phyloP scores from a whole-genome alignment of 2,113 vertebrate genomes.

The Caloenas nicobarica region DNA sequence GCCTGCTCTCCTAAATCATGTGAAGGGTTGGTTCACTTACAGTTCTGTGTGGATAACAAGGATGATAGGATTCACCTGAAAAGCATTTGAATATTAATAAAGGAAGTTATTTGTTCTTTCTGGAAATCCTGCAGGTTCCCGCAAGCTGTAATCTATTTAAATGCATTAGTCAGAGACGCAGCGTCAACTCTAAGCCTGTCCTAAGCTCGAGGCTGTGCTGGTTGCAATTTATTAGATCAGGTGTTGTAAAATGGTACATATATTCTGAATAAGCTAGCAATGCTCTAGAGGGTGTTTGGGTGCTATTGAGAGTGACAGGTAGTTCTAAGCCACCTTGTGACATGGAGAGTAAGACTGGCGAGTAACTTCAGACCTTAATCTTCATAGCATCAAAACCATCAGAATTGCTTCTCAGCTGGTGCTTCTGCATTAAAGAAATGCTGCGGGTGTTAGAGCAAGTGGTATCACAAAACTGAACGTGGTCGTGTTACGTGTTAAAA shows the following conservation, averaged over 20 bases:
- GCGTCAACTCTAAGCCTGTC: neutral
- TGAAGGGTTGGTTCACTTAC: neutral
- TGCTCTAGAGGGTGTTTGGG: neutral
- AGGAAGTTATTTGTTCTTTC: neutral
- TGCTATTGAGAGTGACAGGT: neutral
- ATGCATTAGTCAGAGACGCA: neutral
- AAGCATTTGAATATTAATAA: neutral
- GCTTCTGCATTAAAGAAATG: accelerated
- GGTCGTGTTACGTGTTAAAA: neutral
- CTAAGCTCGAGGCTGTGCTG: neutral
- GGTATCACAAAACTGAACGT: neutral
- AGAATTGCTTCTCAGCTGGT: neutral
- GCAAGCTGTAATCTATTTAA: neutral
- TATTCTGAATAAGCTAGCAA: neutral
- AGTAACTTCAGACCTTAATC: neutral
- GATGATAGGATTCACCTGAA: neutral
- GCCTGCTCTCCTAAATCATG: neutral
- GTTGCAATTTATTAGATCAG: neutral
- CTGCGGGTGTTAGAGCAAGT: neutral
- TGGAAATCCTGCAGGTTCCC: neutral
- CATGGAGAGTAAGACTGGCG: neutral
- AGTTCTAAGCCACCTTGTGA: neutral
- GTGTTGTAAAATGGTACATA: neutral
- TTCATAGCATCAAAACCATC: neutral
- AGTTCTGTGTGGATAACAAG: neutral